These are phyloP conservation scores for Toxostoma redivivum DNA, from an alignment of 2,113 vertebrate species.

Conservation along the genomic window DNA sequence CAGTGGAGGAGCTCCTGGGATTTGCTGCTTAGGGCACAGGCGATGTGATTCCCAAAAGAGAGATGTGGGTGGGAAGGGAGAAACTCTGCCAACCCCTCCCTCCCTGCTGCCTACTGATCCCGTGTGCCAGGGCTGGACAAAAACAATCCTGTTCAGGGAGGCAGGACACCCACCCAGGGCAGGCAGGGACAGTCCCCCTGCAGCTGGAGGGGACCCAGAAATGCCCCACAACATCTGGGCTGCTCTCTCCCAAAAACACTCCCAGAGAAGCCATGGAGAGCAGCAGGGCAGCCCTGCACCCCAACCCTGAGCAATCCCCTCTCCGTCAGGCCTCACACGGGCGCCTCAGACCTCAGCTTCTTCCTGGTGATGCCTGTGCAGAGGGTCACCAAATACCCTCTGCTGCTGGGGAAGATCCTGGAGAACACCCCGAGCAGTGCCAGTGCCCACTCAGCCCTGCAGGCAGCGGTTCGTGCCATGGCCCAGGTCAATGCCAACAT, in stretches of 20 bases:
- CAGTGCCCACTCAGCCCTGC: conserved; percentile 71
- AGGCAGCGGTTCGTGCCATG: conserved; percentile 74
- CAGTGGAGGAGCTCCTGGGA: neutral
- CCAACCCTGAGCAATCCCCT: neutral
- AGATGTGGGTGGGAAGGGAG: neutral
- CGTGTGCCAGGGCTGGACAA: neutral
- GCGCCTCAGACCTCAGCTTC: conserved; percentile 86
- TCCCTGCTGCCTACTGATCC: neutral
- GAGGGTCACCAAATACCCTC: conserved; percentile 89
- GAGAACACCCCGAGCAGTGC: conserved; percentile 78
- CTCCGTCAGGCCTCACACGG: conserved; percentile 80
- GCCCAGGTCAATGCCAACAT: conserved; percentile 87
- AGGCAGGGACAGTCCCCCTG: neutral
- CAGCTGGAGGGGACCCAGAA: neutral
- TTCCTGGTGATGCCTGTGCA: conserved; percentile 93
- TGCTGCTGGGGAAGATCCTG: conserved; percentile 91
- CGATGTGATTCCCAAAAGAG: too few relatives aligned
- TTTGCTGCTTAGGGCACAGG: neutral
- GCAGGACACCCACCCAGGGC: neutral
- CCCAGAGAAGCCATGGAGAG: neutral
- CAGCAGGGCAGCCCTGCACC: neutral
- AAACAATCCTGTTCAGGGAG: neutral
- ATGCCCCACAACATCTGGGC: neutral
- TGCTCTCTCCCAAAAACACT: neutral
- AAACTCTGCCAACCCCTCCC: neutral